phyloP scores from a whole-genome alignment of 1,140 invertebrate genomes.

The Drosophila nigrodunni region DNA sequence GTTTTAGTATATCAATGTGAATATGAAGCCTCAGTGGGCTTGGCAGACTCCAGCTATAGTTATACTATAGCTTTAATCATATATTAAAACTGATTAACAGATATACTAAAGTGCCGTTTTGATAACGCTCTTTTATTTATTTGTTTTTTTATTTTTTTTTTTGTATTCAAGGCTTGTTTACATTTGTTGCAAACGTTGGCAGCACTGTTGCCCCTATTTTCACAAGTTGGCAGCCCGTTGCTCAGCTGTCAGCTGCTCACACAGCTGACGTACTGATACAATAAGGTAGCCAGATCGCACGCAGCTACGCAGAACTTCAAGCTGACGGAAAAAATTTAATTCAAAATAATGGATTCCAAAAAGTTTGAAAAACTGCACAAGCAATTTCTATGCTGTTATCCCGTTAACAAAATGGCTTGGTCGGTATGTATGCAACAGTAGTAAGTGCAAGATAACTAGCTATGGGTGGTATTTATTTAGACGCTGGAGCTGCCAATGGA shows the following conservation, averaged over 20 bases:
- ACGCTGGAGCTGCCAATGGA: conserved; percentile 53
- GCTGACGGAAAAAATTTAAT: not conserved
- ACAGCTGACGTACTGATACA: conserved; percentile 3
- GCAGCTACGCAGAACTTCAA: not conserved
- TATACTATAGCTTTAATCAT: too few species aligned
- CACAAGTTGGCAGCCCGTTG: too few species aligned
- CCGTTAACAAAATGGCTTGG: conserved; percentile 72
- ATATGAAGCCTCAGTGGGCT: too few species aligned
- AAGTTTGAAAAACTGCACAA: conserved; percentile 64
- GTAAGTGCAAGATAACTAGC: not conserved
- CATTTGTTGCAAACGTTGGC: too few species aligned
- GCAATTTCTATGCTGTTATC: conserved; percentile 76
- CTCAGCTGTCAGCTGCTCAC: conserved; percentile 3
- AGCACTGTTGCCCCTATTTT: too few species aligned
- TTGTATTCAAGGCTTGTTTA: too few species aligned
- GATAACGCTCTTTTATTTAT: too few species aligned
- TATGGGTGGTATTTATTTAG: conserved; percentile 29
- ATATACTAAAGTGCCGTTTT: too few species aligned
- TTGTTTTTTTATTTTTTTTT: too few species aligned
- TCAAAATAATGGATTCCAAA: conserved; percentile 27
- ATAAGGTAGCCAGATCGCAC: conserved; percentile 36
- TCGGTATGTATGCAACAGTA: conserved; percentile 47
- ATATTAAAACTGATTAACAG: too few species aligned
- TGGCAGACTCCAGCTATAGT: too few species aligned
- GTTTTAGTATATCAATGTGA: too few species aligned